A percentile compares a stretch with the other conserved stretches of the same genome.
phyloP scores from a whole-genome alignment of 2,888 invertebrate genomes.

The Parnassius mnemosyne region DNA sequence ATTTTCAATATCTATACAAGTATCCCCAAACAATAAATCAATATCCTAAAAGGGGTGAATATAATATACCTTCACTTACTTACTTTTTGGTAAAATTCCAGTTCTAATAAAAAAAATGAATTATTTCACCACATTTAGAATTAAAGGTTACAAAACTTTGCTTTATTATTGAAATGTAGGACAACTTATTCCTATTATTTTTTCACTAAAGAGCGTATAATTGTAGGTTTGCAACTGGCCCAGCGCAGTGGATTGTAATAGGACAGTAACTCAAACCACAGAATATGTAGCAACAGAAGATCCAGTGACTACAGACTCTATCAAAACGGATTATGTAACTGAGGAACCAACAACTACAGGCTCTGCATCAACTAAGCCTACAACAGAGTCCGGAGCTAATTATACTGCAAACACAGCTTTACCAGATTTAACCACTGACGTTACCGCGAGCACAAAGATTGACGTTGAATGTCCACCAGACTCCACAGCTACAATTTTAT shows the following conservation, averaged over 20 bases:
- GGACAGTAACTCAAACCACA: slow-evolving; percentile 8
- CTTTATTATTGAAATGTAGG: no score
- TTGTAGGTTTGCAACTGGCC: slow-evolving; percentile 43
- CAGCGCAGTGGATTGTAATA: slow-evolving; percentile 32
- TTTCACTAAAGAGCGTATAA: no score
- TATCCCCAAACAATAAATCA: no score
- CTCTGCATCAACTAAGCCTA: not conserved
- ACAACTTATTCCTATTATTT: no score
- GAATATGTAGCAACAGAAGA: slow-evolving; percentile 1
- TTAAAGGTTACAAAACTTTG: no score
- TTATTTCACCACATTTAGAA: no score
- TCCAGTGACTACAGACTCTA: not conserved
- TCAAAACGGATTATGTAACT: not conserved
- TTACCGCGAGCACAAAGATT: not conserved
- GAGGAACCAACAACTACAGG: not conserved
- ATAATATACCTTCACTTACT: no score
- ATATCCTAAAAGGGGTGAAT: no score
- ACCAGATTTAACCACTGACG: not conserved
- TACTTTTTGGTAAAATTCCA: no score
- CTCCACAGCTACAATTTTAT: slow-evolving; percentile 37
- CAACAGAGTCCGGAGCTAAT: not conserved
- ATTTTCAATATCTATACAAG: no score
- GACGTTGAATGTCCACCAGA: slow-evolving; percentile 37
- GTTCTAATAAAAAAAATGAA: no score
- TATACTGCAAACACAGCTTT: not conserved